A percentile compares a stretch with the other conserved stretches of the same genome.
phyloP scores from a whole-genome alignment of 1,140 invertebrate genomes.

The Cyrtorhinus lividipennis region DNA sequence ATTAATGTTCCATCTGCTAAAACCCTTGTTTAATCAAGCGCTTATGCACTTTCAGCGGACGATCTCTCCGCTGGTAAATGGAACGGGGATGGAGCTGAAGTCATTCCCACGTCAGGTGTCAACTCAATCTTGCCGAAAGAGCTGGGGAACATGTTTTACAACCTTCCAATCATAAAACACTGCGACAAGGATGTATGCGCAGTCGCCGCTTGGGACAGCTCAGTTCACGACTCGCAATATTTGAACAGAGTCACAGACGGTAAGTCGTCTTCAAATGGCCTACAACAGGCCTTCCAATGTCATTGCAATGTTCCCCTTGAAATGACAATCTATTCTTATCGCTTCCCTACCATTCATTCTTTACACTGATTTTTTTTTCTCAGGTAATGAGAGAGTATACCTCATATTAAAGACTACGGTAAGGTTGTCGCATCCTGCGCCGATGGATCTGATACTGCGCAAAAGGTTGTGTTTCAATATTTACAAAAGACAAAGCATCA shows the following conservation, averaged over 20 bases:
- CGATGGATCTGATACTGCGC: constrained; percentile 88
- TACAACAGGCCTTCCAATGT: not conserved
- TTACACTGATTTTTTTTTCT: too few relatives aligned
- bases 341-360: not conserved
- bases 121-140: constrained; percentile 90
- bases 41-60: constrained; percentile 65
- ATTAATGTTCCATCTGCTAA: not conserved
- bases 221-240: constrained; percentile 81
- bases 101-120: constrained; percentile 65
- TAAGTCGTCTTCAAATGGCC: too few relatives aligned
- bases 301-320: too few relatives aligned
- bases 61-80: constrained; percentile 51
- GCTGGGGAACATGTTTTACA: constrained; percentile 79
- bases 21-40: too few relatives aligned
- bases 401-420: constrained; percentile 84
- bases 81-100: constrained; percentile 35
- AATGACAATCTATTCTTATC: not conserved
- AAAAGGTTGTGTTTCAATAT: constrained; percentile 91
- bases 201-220: constrained; percentile 90
- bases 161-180: constrained; percentile 69
- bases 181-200: constrained; percentile 80
- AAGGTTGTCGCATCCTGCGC: constrained; percentile 86
- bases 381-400: constrained; percentile 74
- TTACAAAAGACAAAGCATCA: constrained; percentile 80
- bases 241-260: constrained; percentile 73